Base-by-base conservation (phyloP, 1,140 invertebrate species). In the Drosophila ficusphila region DNA sequence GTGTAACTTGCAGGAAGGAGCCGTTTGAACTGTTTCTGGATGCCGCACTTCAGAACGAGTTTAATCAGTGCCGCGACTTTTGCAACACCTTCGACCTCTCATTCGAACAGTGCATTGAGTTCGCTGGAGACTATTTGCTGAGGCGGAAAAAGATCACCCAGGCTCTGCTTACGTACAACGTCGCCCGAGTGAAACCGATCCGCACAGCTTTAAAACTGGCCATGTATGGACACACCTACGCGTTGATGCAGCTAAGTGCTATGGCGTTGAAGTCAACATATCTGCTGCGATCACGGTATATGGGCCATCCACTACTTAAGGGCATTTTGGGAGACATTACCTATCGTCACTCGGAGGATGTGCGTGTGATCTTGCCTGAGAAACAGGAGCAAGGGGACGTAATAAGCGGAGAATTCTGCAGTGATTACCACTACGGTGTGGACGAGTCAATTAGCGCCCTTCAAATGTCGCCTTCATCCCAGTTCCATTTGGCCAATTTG, bases 181-280 rank as follows among this genome's bases (percentile, higher is more conserved):
- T 96, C 56, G 95, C 95, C 0, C 94, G 95, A 86, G 95, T 95
- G 39, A 90, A 93, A 68, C 93, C 95, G 49, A 92, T 95, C 39
- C 95, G 95, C 70, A 93, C 95, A 60, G 94, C 96, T 11, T 92
- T 96, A 14, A 95, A 96, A 90, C 93, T 97, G 78, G 95, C 96
- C 52, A 93, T 94, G 41, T 93, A 94, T 71, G 95, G 96, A 2
- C 94, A 95, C 78, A 94, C 95, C 7, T 93, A 93, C 33, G 95
- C 96, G 69, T 91, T 96, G 33, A 92, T 96, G 91, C 91, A 91
- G 53, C 25, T 91, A 1, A 82, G 86, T 51, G 89, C 91, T 5
- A 91, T 91, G 90, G 90, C 91, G 1, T 18, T 91, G 0, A 91
- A 91, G 44, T 77, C 70, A 4, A 85, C 78, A 1, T 91, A 90